A percentile compares a stretch with the other conserved stretches of the same genome.
These are phyloP conservation scores for Poeciliopsis occidentalis DNA, from an alignment of 2,113 vertebrate species.

Conservation along the genomic window DNA sequence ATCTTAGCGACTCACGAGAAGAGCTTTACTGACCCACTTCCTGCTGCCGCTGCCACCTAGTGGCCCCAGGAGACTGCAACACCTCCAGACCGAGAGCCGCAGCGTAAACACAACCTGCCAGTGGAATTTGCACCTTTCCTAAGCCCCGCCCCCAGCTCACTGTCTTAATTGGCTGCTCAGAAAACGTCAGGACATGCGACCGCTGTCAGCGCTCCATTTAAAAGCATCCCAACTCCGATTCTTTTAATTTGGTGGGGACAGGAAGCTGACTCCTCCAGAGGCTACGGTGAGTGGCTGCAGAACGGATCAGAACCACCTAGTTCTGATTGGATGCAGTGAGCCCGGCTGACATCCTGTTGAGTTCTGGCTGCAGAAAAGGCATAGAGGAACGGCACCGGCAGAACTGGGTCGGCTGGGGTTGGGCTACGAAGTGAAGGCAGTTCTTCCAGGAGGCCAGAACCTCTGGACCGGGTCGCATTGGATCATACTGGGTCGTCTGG, in stretches of 20 bases:
- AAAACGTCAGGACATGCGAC: not conserved
- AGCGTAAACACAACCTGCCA: not conserved
- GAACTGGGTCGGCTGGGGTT: constrained; percentile 48
- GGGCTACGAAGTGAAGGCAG: constrained; percentile 54
- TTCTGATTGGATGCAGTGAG: not conserved
- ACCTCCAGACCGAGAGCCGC: not conserved
- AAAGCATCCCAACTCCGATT: not conserved
- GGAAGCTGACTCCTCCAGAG: not conserved
- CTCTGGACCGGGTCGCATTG: constrained; percentile 7
- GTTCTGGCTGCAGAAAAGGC: constrained; percentile 35
- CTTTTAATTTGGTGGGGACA: constrained; percentile 1
- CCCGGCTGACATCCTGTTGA: not conserved
- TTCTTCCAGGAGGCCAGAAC: constrained; percentile 22
- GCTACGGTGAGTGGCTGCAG: not conserved
- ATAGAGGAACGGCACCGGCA: constrained; percentile 27
- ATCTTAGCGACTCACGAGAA: not conserved
- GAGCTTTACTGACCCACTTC: constrained; percentile 6
- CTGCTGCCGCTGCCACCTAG: not conserved
- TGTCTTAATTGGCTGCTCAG: not conserved
- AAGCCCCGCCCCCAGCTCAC: not conserved
- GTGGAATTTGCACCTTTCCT: constrained; percentile 11
- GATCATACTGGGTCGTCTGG: constrained; percentile 17
- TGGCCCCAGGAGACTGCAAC: not conserved
- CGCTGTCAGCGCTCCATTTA: not conserved
- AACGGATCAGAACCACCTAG: not conserved